A percentile compares a stretch with the other conserved stretches of the same genome.
These are phyloP conservation scores for Andrena trimmerana DNA, from an alignment of 2,888 invertebrate genomes.

Conservation along the genomic window DNA sequence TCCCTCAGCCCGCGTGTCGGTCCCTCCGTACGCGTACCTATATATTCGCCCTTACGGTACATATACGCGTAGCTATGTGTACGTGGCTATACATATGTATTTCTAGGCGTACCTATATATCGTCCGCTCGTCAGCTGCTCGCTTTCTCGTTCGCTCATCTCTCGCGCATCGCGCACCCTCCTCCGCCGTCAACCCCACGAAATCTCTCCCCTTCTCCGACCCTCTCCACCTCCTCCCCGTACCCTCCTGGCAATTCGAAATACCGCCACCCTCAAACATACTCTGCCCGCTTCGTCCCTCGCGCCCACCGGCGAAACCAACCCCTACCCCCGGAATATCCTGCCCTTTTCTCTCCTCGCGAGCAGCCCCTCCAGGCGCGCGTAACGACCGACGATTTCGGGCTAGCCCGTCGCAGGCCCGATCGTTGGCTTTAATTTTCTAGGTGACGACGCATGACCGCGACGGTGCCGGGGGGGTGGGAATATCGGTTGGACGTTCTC, in stretches of 20 bases:
- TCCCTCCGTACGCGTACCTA: constrained; percentile 66
- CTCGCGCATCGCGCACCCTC: constrained; percentile 59
- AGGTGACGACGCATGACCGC: constrained; percentile 62
- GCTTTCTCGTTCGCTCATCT: constrained; percentile 83
- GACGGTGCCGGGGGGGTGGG: constrained; percentile 38
- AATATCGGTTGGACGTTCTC: constrained; percentile 6
- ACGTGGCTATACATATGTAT: constrained; percentile 13
- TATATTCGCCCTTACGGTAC: constrained; percentile 58
- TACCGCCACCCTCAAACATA: constrained; percentile 68
- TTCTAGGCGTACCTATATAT: constrained; percentile 45
- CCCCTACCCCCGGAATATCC: constrained; percentile 36
- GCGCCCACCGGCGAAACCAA: constrained; percentile 10
- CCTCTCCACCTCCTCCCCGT: constrained; percentile 16
- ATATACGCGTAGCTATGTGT: constrained; percentile 8
- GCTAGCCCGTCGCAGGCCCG: constrained; percentile 55
- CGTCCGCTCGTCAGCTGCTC: constrained; percentile 81
- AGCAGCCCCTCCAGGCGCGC: constrained; percentile 46
- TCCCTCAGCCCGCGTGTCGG: constrained; percentile 66
- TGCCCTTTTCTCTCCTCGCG: constrained; percentile 61
- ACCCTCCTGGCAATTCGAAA: constrained; percentile 64
- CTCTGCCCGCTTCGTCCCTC: constrained; percentile 55
- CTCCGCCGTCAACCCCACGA: constrained; percentile 62
- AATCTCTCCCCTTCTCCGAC: constrained; percentile 49
- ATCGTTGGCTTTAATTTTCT: constrained; percentile 69
- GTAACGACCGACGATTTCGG: constrained; percentile 66